phyloP scores from a whole-genome alignment of 2,888 invertebrate genomes.

The Coleophora deauratella region DNA sequence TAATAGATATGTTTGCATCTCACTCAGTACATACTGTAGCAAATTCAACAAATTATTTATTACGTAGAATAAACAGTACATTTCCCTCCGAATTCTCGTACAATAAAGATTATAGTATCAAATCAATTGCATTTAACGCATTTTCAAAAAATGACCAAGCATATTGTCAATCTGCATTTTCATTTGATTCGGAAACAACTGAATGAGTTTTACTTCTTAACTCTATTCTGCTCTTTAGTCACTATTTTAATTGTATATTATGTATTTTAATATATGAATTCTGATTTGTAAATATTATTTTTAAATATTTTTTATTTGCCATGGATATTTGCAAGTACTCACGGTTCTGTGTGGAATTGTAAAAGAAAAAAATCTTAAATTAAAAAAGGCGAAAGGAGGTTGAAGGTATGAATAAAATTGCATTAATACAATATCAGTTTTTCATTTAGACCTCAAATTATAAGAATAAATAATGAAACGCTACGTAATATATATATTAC shows the following conservation, averaged over 20 bases:
- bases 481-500: constrained; percentile 48
- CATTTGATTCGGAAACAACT: constrained; percentile 39
- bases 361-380: constrained; percentile 46
- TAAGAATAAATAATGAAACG: constrained; percentile 45
- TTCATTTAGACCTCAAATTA: constrained; percentile 13
- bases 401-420: constrained; percentile 67
- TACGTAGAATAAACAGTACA: constrained; percentile 22
- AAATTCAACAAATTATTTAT: constrained; percentile 37
- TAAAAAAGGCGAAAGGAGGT: constrained; percentile 62
- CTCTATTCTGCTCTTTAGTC: constrained; percentile 59
- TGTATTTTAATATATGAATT: constrained; percentile 49
- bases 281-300: constrained; percentile 70
- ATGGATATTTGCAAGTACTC: constrained; percentile 61
- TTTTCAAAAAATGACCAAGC: constrained; percentile 27
- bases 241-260: constrained; percentile 70
- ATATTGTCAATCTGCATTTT: constrained; percentile 34
- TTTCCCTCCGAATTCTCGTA: constrained; percentile 46
- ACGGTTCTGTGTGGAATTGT: constrained; percentile 52
- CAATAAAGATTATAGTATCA: constrained; percentile 25
- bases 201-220: constrained; percentile 47
- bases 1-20: no score
- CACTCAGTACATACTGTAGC: constrained; percentile 22
- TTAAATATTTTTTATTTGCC: constrained; percentile 59
- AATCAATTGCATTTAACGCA: constrained; percentile 40
- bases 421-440: constrained; percentile 32